These are phyloP conservation scores for Drosophila macrospina DNA, from an alignment of 2,888 invertebrate species.

Conservation along the genomic window DNA sequence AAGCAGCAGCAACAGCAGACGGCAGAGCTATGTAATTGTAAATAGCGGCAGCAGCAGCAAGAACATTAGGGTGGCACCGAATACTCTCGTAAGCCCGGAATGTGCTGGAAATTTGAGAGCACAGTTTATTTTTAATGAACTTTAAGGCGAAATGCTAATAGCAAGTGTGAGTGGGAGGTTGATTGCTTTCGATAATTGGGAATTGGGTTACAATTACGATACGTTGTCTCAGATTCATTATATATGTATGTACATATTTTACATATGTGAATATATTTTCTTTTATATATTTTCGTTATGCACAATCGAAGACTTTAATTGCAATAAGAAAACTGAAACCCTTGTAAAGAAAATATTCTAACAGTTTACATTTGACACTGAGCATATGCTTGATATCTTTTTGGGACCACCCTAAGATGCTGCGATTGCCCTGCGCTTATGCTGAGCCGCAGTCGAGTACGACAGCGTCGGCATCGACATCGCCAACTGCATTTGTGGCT, in stretches of 20 bases:
- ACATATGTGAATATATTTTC: neutral
- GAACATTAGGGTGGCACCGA: slow-evolving; percentile 61
- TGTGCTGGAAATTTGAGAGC: slow-evolving; percentile 35
- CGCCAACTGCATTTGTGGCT: slow-evolving; percentile 8
- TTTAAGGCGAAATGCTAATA: slow-evolving; percentile 29
- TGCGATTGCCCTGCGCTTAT: slow-evolving; percentile 40
- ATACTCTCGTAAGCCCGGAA: slow-evolving; percentile 11
- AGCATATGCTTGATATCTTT: neutral
- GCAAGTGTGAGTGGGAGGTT: neutral
- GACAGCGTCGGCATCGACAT: slow-evolving; percentile 9
- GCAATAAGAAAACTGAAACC: neutral
- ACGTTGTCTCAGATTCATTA: neutral
- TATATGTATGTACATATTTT: neutral
- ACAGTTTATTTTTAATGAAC: slow-evolving; percentile 38
- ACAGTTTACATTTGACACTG: neutral
- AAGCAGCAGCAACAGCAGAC: slow-evolving; percentile 30
- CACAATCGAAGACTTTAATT: neutral
- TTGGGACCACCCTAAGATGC: slow-evolving; percentile 60
- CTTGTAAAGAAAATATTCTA: neutral
- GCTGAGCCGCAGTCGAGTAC: slow-evolving; percentile 18
- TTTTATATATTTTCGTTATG: neutral
- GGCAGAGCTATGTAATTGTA: slow-evolving; percentile 60
- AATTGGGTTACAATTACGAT: slow-evolving; percentile 33
- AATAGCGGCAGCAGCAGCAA: slow-evolving; percentile 34
- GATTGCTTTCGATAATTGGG: slow-evolving; percentile 16